Base-by-base conservation (phyloP, 2,797 vertebrate genomes). In the Spinus pinus region DNA sequence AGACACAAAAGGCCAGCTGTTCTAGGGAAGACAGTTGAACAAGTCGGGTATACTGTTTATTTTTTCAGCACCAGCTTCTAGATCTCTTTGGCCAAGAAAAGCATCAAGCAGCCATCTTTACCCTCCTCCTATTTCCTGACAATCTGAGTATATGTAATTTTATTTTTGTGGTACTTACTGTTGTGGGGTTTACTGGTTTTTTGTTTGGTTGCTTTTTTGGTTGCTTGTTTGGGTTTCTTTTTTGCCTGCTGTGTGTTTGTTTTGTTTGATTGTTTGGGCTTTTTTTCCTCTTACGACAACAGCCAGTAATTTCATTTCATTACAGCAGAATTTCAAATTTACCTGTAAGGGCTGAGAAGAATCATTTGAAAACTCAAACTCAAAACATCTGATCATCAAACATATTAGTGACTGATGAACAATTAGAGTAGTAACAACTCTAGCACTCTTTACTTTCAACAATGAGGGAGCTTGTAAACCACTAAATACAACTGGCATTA, bases 161-260 rank as follows among this genome's bases (percentile, higher is more conserved):
- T 72, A 61, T 31, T 91, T 39, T 67, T 78, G 27, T 47, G 30
- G 46, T 37, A 57, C 65, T 62, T 81, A 70, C 44, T 37, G 10
- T 14, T 58, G 9, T 6, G 7, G 20, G 8, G 17, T n/a, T 65
- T 42, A 33, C 8, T 20, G 7, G 0, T 25, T 35, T n/a, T 49
- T 14, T 61, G 2, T 3, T 53, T 18, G 20, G 10, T 33, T 77
- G 24, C 6, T 60, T 42, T 47, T 17, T 54, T 10, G 3, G 5
- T 42, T 21, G 4, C 30, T 54, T 19, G 25, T 8, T 22, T 31
- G 4, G 18, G 14, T 6, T 37, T 61, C 22, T 21, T 73, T 82
- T 31, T 44, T 27, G 2, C 0, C 0, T 2, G 0, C 14, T 27
- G 9, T 50, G 9, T 14, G 20, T 25, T 35, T 54, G 4, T 33